These are phyloP conservation scores for Trachemys scripta DNA, from an alignment of 2,113 vertebrate genomes.

Conservation along the genomic window DNA sequence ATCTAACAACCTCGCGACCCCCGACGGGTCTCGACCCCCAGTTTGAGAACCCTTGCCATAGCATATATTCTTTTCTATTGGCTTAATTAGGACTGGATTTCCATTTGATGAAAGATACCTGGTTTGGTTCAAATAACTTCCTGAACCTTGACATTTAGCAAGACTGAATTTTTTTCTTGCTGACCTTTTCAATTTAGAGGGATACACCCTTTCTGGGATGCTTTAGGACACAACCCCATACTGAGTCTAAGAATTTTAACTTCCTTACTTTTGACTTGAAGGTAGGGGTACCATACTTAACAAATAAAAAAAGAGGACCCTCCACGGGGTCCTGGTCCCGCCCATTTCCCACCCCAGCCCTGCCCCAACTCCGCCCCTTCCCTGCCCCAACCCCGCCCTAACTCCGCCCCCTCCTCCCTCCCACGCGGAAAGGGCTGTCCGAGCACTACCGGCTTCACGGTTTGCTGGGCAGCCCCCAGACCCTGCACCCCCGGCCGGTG, in stretches of 20 bases:
- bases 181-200: neutral
- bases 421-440: too few species aligned
- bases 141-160: neutral
- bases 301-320: too few species aligned
- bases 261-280: neutral
- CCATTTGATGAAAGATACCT: neutral
- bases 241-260: neutral
- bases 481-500: too few species aligned
- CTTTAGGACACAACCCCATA: neutral
- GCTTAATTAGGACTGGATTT: neutral
- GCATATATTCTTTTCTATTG: neutral
- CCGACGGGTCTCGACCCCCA: too few species aligned
- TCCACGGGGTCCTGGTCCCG: too few species aligned
- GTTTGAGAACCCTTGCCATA: neutral
- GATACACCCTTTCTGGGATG: neutral
- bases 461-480: too few species aligned
- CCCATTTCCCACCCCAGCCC: too few species aligned
- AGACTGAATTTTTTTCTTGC: neutral
- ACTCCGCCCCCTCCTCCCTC: too few species aligned
- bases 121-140: neutral
- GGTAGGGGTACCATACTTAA: neutral
- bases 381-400: too few species aligned
- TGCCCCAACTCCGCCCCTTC: too few species aligned
- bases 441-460: too few species aligned
- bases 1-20: too few species aligned